Evolutionary conservation across 2,888 invertebrate genomes (phyloP).

Genomic region (Diabrotica balteata): DNA sequence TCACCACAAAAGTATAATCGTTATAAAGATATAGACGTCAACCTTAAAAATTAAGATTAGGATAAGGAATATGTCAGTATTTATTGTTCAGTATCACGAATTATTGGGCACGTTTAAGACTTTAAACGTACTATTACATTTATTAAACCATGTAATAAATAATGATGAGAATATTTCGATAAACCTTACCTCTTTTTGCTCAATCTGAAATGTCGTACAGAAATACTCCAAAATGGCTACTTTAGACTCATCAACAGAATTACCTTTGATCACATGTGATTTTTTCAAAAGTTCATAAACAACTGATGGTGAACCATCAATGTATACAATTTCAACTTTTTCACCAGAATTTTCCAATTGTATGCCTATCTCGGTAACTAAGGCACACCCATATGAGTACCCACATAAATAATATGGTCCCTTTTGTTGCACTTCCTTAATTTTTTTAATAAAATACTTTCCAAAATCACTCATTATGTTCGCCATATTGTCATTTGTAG

Average conservation of each 20-base stretch:
- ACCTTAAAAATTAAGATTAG: no score
- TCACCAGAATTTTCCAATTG: slow-evolving; percentile 38
- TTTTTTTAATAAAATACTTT: slow-evolving; percentile 22
- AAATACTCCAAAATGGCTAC: slow-evolving; percentile 26
- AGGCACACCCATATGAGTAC: slow-evolving; percentile 38
- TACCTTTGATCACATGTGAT: slow-evolving; percentile 17
- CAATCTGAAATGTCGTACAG: slow-evolving; percentile 23
- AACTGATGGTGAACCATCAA: slow-evolving; percentile 38
- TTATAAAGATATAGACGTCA: no score
- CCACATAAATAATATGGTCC: slow-evolving; percentile 42
- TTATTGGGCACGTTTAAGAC: no score
- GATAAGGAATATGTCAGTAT: no score
- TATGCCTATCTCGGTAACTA: slow-evolving; percentile 37
- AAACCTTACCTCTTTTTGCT: slow-evolving; percentile 28
- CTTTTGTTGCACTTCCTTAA: slow-evolving; percentile 30
- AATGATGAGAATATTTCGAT: neutral
- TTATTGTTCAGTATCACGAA: no score
- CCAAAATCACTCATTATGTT: slow-evolving; percentile 32
- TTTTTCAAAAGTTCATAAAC: slow-evolving; percentile 25
- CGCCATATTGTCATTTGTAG: slow-evolving; percentile 21
- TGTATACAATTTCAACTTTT: slow-evolving; percentile 27
- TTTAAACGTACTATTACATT: no score
- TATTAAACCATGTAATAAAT: no score
- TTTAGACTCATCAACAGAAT: slow-evolving; percentile 19
- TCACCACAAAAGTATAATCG: no score